These are phyloP conservation scores for Autographa pulchrina DNA, from an alignment of 2,888 invertebrate genomes.

Conservation along the genomic window DNA sequence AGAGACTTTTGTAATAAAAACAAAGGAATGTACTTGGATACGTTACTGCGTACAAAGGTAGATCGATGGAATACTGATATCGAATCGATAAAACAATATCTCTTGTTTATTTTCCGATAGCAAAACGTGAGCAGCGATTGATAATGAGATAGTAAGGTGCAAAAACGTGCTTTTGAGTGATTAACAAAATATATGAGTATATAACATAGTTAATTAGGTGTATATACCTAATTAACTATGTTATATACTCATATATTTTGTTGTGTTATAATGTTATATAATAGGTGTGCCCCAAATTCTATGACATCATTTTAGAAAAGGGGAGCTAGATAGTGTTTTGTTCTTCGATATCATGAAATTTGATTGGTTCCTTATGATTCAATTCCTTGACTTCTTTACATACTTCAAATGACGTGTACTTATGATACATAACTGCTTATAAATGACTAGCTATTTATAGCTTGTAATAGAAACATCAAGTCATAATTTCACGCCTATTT, in stretches of 20 bases:
- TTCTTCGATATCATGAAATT: not conserved
- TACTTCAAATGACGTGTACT: too few species aligned
- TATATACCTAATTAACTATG: too few species aligned
- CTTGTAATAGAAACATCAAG: not conserved
- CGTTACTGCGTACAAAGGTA: not conserved
- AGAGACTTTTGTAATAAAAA: not conserved
- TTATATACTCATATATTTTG: too few species aligned
- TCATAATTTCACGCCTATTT: not conserved
- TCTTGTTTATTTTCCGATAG: slow-evolving; percentile 3
- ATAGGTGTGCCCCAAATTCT: not conserved
- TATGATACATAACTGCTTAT: not conserved
- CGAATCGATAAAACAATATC: not conserved
- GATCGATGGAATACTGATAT: not conserved
- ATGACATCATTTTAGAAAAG: not conserved
- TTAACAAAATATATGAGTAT: not conserved
- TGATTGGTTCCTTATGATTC: not conserved
- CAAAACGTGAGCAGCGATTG: slow-evolving; percentile 1
- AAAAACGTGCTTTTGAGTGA: not conserved
- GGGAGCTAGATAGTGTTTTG: not conserved
- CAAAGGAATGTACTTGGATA: not conserved
- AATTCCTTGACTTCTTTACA: too few species aligned
- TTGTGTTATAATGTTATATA: too few species aligned
- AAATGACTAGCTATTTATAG: not conserved
- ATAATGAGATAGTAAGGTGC: not conserved
- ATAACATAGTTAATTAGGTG: not conserved